A percentile compares a stretch with the other conserved stretches of the same genome.
Conservation (phyloP, 2,797 vertebrate species). For the Dipus sagitta region DNA sequence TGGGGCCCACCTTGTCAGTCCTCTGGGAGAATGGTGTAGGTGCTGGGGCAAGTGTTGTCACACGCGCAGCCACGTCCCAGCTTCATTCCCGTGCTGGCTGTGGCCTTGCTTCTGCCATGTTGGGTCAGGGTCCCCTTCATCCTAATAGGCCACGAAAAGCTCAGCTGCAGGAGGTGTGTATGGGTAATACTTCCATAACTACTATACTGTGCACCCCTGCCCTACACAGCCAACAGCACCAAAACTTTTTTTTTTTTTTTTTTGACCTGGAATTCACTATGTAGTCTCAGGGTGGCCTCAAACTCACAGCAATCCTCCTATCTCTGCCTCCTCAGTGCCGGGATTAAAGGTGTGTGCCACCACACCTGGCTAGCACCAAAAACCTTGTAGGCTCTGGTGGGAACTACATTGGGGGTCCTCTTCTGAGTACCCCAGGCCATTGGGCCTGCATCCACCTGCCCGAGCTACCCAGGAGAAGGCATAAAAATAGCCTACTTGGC, state of each 20-base stretch:
- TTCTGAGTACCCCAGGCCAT: background rate
- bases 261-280: too few relatives aligned
- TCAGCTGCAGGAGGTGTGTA: background rate
- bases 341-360: too few relatives aligned
- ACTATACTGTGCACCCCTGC: rapidly evolving
- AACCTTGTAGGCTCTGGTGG: background rate
- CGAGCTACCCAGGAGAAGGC: background rate
- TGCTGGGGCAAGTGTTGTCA: rapidly evolving
- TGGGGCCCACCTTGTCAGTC: background rate
- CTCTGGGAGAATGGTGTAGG: background rate
- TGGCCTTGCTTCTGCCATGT: background rate
- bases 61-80: rapidly evolving
- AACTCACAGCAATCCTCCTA: too few relatives aligned
- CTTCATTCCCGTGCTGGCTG: rapidly evolving
- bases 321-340: too few relatives aligned
- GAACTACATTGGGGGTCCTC: background rate
- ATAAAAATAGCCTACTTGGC: too few relatives aligned
- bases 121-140: background rate
- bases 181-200: background rate
- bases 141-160: background rate
- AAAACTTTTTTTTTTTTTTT: too few relatives aligned
- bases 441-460: background rate
- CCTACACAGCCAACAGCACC: too few relatives aligned
- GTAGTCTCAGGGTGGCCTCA: too few relatives aligned
- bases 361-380: too few relatives aligned